Percentiles rank a stretch among this genome's conserved stretches.
Conservation (phyloP, 2,113 vertebrate species). For the Acanthisitta chloris region DNA sequence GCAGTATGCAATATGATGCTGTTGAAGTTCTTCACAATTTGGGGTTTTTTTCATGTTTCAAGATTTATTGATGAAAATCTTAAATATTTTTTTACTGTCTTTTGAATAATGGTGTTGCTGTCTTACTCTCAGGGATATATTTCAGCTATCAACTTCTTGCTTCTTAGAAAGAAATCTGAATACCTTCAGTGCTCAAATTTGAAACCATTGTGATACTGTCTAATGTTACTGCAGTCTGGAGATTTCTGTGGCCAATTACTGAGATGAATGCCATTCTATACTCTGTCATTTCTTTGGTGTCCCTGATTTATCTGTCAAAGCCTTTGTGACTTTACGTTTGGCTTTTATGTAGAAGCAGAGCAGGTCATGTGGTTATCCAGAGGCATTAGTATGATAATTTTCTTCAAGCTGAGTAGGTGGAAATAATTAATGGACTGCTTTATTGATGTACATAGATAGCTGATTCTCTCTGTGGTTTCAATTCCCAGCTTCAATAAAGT, state of each 20-base stretch:
- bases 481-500: constrained; percentile 64
- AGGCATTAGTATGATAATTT: constrained; percentile 62
- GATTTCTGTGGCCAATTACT: constrained; percentile 56
- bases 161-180: not conserved
- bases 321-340: constrained; percentile 4
- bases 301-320: not conserved
- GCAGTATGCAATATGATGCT: not conserved
- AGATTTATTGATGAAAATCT: not conserved
- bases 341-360: constrained; percentile 39
- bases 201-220: not conserved
- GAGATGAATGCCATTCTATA: constrained; percentile 22
- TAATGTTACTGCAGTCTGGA: constrained; percentile 8
- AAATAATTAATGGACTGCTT: constrained; percentile 72
- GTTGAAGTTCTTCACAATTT: not conserved
- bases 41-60: not conserved
- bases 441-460: constrained; percentile 64
- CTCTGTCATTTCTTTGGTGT: not conserved
- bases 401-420: constrained; percentile 52
- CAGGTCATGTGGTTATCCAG: constrained; percentile 23
- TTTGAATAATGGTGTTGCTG: not conserved
- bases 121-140: not conserved
- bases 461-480: constrained; percentile 57
- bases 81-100: not conserved
- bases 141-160: not conserved
- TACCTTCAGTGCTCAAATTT: not conserved